phyloP scores from a whole-genome alignment of 2,797 vertebrate genomes.

The Odontamblyopus rebecca region DNA sequence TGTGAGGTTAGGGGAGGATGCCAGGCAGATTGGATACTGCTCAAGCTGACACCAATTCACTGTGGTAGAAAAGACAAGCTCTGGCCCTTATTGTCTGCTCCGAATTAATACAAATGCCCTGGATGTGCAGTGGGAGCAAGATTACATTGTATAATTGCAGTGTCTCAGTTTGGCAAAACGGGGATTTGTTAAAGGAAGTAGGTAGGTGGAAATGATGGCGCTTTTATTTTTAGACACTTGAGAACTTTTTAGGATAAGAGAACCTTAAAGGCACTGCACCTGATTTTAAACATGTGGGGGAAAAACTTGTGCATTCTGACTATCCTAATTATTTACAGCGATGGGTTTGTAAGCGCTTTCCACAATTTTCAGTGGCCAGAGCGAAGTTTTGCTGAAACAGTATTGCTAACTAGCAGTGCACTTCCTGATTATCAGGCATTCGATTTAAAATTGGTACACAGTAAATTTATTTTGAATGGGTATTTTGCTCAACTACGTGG shows the following conservation, averaged over 20 bases:
- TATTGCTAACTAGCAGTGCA: too few relatives aligned
- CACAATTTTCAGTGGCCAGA: too few relatives aligned
- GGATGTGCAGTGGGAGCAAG: slow-evolving; percentile 48
- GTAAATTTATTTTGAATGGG: too few relatives aligned
- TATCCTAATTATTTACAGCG: too few relatives aligned
- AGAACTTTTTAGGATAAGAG: neutral
- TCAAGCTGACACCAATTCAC: slow-evolving; percentile 60
- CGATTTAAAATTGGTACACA: too few relatives aligned
- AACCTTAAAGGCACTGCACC: neutral
- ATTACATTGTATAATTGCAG: slow-evolving; percentile 63
- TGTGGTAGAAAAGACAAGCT: slow-evolving; percentile 47
- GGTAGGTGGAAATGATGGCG: slow-evolving; percentile 9
- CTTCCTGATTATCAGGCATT: too few relatives aligned
- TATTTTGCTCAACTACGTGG: too few relatives aligned
- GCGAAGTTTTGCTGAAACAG: too few relatives aligned
- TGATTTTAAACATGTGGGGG: too few relatives aligned
- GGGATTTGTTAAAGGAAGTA: slow-evolving; percentile 39
- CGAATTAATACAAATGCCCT: slow-evolving; percentile 65
- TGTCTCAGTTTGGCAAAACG: slow-evolving; percentile 48
- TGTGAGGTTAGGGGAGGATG: slow-evolving; percentile 59
- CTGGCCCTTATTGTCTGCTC: slow-evolving; percentile 52
- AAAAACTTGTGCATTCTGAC: too few relatives aligned
- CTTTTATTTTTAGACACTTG: slow-evolving; percentile 12
- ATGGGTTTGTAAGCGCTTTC: too few relatives aligned
- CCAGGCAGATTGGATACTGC: slow-evolving; percentile 49